Percentiles rank a stretch among this genome's conserved stretches.
These are phyloP conservation scores for Thermophis baileyi DNA, from an alignment of 2,113 vertebrate genomes.

Conservation along the genomic window DNA sequence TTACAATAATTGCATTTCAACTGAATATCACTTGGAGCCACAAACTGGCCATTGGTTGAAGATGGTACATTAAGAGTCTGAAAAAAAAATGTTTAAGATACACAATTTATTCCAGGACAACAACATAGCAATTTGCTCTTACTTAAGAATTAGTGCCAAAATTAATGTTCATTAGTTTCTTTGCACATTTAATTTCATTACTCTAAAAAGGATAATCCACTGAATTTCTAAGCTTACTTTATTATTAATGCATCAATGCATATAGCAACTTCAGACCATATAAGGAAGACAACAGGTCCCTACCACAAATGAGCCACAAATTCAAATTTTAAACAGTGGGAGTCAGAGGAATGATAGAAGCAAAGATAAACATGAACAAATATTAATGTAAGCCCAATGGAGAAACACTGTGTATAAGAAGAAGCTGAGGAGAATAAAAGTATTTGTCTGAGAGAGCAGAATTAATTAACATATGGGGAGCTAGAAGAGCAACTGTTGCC, in stretches of 20 bases:
- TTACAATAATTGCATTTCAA: conserved; percentile 97
- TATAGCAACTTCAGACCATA: background rate
- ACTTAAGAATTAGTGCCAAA: background rate
- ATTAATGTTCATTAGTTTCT: background rate
- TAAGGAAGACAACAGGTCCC: background rate
- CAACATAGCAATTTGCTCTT: background rate
- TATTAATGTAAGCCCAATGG: background rate
- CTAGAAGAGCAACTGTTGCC: background rate
- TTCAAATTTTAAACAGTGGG: background rate
- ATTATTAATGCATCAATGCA: background rate
- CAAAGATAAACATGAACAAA: background rate
- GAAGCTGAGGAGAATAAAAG: background rate
- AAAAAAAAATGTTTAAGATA: conserved; percentile 51
- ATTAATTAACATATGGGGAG: background rate
- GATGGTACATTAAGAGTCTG: conserved; percentile 87
- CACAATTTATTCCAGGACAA: conserved; percentile 15
- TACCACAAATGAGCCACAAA: background rate
- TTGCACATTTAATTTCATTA: background rate
- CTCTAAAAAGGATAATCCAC: background rate
- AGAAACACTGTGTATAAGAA: background rate
- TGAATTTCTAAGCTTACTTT: background rate
- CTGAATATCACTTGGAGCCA: conserved; percentile 80
- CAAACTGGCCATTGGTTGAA: conserved; percentile 85
- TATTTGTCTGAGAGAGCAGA: background rate
- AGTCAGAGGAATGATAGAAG: background rate